phyloP scores from a whole-genome alignment of 2,797 vertebrate species.

The Heteromormyrus szaboi region DNA sequence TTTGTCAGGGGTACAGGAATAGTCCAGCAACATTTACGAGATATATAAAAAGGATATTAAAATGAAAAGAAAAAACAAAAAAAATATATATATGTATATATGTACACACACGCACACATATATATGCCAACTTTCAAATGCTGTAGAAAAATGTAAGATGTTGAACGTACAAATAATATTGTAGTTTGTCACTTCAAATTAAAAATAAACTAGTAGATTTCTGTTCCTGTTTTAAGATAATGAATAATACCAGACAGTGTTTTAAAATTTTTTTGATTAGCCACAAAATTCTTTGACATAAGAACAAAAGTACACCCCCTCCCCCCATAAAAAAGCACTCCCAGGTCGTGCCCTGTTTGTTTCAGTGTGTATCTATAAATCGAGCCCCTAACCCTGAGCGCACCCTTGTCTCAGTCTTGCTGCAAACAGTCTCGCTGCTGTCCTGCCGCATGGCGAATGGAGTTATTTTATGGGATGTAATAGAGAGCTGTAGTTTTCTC shows the following conservation, averaged over 20 bases:
- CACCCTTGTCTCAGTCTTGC: slow-evolving; percentile 44
- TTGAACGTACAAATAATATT: neutral
- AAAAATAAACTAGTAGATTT: neutral
- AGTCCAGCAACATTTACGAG: neutral
- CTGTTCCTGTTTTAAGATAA: neutral
- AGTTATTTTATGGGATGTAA: slow-evolving; percentile 59
- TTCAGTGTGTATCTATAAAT: slow-evolving; percentile 46
- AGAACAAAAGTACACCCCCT: neutral
- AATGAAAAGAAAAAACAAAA: neutral
- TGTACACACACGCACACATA: neutral
- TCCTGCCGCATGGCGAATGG: slow-evolving; percentile 23
- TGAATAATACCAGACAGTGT: neutral
- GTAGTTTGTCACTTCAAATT: neutral
- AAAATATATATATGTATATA: neutral
- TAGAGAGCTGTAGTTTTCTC: slow-evolving; percentile 55
- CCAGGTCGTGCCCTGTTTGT: slow-evolving; percentile 36
- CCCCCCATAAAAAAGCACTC: neutral
- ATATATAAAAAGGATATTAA: neutral
- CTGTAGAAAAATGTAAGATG: neutral
- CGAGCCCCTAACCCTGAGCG: slow-evolving; percentile 50
- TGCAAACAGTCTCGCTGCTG: neutral
- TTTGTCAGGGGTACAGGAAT: neutral
- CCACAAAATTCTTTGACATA: slow-evolving; percentile 22
- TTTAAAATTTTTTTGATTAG: slow-evolving; percentile 7
- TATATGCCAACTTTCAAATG: neutral